phyloP scores from a whole-genome alignment of 2,888 invertebrate species.

The Drosophila flavopinicola region DNA sequence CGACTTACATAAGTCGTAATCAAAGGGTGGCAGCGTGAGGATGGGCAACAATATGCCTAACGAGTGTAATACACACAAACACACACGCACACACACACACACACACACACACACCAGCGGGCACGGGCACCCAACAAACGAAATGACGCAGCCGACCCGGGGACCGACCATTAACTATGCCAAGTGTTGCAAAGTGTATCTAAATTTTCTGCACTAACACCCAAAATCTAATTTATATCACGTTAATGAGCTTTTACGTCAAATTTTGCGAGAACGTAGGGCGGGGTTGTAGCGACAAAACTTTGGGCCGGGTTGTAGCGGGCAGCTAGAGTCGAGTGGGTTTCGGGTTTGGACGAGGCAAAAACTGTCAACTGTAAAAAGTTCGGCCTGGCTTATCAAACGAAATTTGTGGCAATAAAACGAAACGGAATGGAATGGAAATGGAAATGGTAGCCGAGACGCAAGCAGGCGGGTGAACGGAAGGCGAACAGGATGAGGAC shows the following conservation, averaged over 20 bases:
- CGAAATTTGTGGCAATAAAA: conserved; percentile 75
- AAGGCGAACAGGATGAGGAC: background rate
- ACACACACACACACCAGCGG: conserved; percentile 6
- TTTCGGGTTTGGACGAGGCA: conserved; percentile 30
- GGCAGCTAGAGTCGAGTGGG: conserved; percentile 4
- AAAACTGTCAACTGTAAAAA: conserved; percentile 77
- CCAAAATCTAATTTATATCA: conserved; percentile 78
- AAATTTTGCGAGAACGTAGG: conserved; percentile 42
- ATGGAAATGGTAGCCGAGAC: conserved; percentile 15
- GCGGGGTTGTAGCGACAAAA: conserved; percentile 20
- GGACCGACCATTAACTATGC: conserved; percentile 57
- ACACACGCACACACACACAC: conserved; percentile 6
- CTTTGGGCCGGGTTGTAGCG: conserved; percentile 20
- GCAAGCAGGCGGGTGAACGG: background rate
- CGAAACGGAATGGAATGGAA: conserved; percentile 49
- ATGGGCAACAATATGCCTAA: conserved; percentile 44
- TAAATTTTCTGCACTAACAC: conserved; percentile 72
- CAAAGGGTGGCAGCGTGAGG: background rate
- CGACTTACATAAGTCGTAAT: conserved; percentile 11
- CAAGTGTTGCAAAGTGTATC: conserved; percentile 67
- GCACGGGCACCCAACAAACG: background rate
- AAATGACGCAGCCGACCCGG: conserved; percentile 20
- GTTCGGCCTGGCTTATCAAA: conserved; percentile 75
- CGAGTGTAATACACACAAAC: conserved; percentile 30
- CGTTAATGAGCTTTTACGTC: conserved; percentile 78